Conservation (phyloP, 2,797 vertebrate species). For the Anabas testudineus region DNA sequence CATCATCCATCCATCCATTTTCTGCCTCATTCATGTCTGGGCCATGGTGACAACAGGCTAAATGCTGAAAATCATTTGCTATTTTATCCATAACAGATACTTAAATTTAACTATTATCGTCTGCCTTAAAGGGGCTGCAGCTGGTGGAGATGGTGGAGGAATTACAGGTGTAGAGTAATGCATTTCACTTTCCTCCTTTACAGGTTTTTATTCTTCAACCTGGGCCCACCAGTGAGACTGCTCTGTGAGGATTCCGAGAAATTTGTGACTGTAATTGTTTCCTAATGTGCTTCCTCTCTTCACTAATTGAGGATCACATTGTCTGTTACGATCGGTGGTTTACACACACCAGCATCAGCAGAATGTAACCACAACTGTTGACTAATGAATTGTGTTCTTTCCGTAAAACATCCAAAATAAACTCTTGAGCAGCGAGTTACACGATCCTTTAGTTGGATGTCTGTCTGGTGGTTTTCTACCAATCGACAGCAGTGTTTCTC, state of each 20-base stretch:
- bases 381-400: slow-evolving; percentile 53
- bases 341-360: slow-evolving; percentile 56
- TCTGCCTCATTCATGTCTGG: slow-evolving; percentile 11
- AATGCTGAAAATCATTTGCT: slow-evolving; percentile 53
- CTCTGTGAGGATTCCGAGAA: slow-evolving; percentile 60
- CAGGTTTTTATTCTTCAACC: slow-evolving; percentile 50
- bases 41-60: slow-evolving; percentile 30
- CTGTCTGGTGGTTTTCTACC: slow-evolving; percentile 22
- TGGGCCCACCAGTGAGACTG: slow-evolving; percentile 31
- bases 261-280: slow-evolving; percentile 72
- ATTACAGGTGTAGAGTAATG: slow-evolving; percentile 55
- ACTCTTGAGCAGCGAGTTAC: slow-evolving; percentile 34
- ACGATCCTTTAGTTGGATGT: slow-evolving; percentile 10
- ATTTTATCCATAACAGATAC: slow-evolving; percentile 62
- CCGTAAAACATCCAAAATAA: slow-evolving; percentile 47
- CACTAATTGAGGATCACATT: slow-evolving; percentile 66
- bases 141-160: slow-evolving; percentile 56
- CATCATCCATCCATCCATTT: slow-evolving; percentile 31
- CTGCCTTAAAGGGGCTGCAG: slow-evolving; percentile 57
- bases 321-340: slow-evolving; percentile 52
- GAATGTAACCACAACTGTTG: slow-evolving; percentile 57
- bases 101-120: slow-evolving; percentile 59
- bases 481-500: slow-evolving; percentile 19
- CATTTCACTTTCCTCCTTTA: slow-evolving; percentile 50
- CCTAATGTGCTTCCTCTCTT: slow-evolving; percentile 69